Evolutionary conservation across 2,797 vertebrate species (phyloP), one percentile per base, ranked within the genome.

Genomic region (Sebastes flavidus): DNA sequence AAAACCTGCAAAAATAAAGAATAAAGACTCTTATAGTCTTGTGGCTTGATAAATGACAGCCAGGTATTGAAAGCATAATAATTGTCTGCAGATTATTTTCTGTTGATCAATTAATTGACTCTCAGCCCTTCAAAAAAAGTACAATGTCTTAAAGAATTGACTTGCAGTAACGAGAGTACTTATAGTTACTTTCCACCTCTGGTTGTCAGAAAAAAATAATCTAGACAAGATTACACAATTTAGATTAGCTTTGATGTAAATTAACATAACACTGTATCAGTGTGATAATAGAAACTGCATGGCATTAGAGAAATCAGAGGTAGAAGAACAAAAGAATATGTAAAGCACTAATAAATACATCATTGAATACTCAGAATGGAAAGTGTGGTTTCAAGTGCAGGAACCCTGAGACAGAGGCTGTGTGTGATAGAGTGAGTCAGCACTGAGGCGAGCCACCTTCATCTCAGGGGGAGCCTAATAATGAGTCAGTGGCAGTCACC

Each of bases 231-330:
- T 78, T 38, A 63, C 55, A 63, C 65, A 42, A 72, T 77, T 81
- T 85, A 75, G 82, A 85, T 38, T 87, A 91, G 71, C 36, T 83
- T 85, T 10, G 10, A 70, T 89, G 92, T 89, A 88, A 81, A 88
- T 79, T 13, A 72, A 78, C 84, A 54, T 83, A 85, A 87, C 91
- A 94, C 92, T 92, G 91, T 90, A 92, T 93, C 90, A 92, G 93
- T 91, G 93, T 90, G 80, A 86, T 75, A 55, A 75, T 77, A 87
- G 73, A 72, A 85, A 79, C 60, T 86, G 90, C 92, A 91, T 90
- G 88, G 80, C 87, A 67, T 72, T 87, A 61, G 72, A 86, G 49
- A 72, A 88, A 66, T 79, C 65, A 52, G 58, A 78, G 65, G 76
- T 85, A 82, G 81, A 81, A 82, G 83, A 93, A 89, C 84, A 87